phyloP scores from a whole-genome alignment of 23 tunicate genomes.

The Ciona savignyi region DNA sequence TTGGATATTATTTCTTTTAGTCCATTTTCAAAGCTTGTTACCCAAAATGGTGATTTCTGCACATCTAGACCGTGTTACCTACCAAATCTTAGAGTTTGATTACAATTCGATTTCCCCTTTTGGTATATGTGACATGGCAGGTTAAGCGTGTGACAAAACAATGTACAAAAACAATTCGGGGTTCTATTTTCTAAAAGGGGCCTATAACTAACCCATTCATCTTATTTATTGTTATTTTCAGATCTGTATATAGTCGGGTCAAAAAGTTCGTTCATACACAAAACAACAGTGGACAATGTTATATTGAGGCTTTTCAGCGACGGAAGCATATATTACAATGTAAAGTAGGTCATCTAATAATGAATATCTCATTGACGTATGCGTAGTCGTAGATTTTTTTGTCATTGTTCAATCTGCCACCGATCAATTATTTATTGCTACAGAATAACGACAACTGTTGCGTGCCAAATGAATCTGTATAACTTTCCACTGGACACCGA shows the following conservation, averaged over 20 bases:
- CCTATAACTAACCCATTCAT: no score
- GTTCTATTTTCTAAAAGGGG: no score
- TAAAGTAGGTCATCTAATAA: conserved; percentile 66
- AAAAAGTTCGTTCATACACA: conserved; percentile 60
- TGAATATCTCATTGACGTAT: background rate
- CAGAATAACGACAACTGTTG: conserved; percentile 94
- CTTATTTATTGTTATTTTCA: background rate
- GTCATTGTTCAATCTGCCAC: background rate
- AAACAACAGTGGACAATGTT: conserved; percentile 52
- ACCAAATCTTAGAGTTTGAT: no score
- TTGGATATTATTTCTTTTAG: no score
- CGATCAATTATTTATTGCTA: conserved; percentile 9
- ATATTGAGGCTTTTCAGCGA: conserved; percentile 53
- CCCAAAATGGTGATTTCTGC: no score
- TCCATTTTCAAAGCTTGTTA: no score
- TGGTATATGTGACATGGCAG: no score
- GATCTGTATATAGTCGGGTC: conserved; percentile 85
- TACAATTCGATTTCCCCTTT: no score
- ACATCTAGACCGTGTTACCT: no score
- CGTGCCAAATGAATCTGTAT: conserved; percentile 93
- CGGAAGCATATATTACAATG: conserved; percentile 52
- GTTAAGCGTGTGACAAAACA: no score
- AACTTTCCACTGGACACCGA: conserved; percentile 93
- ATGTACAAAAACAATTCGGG: no score
- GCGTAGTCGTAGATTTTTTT: background rate